Evolutionary conservation across 2,888 invertebrate genomes (phyloP).

Genomic region (Phragmatobia fuliginosa): DNA sequence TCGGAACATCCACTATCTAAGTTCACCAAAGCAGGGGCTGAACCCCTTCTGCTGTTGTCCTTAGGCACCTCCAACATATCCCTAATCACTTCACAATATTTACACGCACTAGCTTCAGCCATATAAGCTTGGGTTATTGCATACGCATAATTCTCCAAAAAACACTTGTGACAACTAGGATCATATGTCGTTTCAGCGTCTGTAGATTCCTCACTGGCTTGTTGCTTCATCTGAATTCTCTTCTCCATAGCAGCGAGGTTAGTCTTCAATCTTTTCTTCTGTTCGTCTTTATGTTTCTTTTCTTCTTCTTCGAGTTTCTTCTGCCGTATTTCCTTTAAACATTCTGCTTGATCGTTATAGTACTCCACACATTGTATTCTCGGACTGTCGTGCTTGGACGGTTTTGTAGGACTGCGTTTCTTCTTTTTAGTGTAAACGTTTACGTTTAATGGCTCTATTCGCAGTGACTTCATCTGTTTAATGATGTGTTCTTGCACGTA

Average conservation of each 20-base stretch:
- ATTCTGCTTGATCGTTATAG: conserved; percentile 88
- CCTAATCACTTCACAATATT: conserved; percentile 82
- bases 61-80: conserved; percentile 80
- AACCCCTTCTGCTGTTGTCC: conserved; percentile 79
- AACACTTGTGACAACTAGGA: conserved; percentile 82
- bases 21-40: conserved; percentile 86
- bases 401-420: conserved; percentile 77
- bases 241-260: conserved; percentile 72
- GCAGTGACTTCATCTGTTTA: conserved; percentile 82
- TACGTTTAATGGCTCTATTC: conserved; percentile 80
- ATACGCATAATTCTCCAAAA: conserved; percentile 82
- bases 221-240: conserved; percentile 68
- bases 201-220: conserved; percentile 80
- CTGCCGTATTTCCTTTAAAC: conserved; percentile 83
- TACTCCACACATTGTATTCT: conserved; percentile 84
- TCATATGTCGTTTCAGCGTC: conserved; percentile 74
- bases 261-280: conserved; percentile 68
- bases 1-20: conserved; percentile 79
- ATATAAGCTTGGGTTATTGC: conserved; percentile 80
- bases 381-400: conserved; percentile 68
- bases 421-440: conserved; percentile 71
- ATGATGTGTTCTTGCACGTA: conserved; percentile 83
- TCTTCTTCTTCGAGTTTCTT: conserved; percentile 76
- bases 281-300: conserved; percentile 72
- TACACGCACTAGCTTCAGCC: conserved; percentile 76